Conservation (phyloP, 2,113 vertebrate species). For the Platanista minor region DNA sequence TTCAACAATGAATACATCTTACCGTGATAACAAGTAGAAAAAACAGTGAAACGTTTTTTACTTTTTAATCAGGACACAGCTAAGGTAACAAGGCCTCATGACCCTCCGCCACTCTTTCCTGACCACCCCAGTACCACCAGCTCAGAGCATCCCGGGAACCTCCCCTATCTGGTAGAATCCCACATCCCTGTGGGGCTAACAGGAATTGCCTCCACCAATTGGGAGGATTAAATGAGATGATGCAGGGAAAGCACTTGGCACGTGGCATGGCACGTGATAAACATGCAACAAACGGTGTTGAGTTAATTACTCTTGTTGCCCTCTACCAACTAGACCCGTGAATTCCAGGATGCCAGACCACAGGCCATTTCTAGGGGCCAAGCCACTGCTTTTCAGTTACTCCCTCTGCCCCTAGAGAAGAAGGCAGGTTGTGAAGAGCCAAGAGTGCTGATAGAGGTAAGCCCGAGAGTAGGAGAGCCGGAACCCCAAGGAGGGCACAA, state of each 20-base stretch:
- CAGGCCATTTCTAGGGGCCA: background rate
- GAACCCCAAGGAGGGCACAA: background rate
- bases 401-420: background rate
- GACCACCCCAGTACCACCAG: background rate
- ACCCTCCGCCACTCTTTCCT: background rate
- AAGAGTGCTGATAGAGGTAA: too few relatives aligned
- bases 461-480: background rate
- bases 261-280: background rate
- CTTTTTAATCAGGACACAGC: background rate
- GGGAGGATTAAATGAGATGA: background rate
- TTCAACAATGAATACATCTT: background rate
- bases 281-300: rapidly evolving
- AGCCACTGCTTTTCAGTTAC: background rate
- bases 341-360: background rate
- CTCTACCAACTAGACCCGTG: background rate
- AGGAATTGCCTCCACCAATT: background rate
- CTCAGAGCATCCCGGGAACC: background rate
- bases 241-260: background rate
- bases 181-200: background rate
- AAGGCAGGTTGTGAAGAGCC: background rate
- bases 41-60: background rate
- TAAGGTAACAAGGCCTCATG: background rate
- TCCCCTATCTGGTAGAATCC: background rate
- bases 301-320: background rate
- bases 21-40: background rate